Evolutionary conservation across 1,140 invertebrate genomes (phyloP), one percentile per base, ranked within the genome.

Genomic region (Polypedilum pembai): DNA sequence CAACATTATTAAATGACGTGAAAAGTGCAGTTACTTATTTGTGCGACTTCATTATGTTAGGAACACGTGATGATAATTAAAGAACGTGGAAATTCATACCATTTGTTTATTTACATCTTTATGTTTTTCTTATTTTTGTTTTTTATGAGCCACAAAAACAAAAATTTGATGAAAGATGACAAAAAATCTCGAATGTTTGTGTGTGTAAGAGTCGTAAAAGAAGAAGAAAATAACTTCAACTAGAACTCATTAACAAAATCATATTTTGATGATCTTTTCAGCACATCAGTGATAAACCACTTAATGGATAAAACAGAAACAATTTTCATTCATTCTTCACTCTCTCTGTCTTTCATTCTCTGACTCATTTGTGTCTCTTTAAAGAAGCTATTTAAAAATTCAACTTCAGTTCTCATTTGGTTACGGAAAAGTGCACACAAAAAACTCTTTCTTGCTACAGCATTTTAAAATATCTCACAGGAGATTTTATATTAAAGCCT

Each of bases 261-360:
- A n/a, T 56, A n/a, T 12, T 56, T 56, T 56, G 45, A 56, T 56
- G 45, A 56, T 56, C 45, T 56, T 56, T 56, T 56, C 45, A 56
- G 45, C 45, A 56, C 45, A 56, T 56, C 45, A 56, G 45, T 56
- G 45, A 56, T 69, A 69, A 69, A 69, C 65, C 17, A 69, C 65
- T 69, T 69, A 69, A 69, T 69, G 65, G 65, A 69, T 69, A 69
- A 69, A 69, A 20, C 65, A 69, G 65, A 69, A 69, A 69, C 17
- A 20, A 18, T 69, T 69, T 69, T 69, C 20, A 20, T 69, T 69
- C 20, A 21, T 69, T 69, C 17, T 69, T 69, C 20, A 3, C 5
- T 69, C 20, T 56, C 45, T 33, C 5, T n/a, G 8, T 69, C 18
- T 8, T 7, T 33, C 24, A 69, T n/a, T 21, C n/a, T 66, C 18